Percentiles rank a stretch among this genome's conserved stretches.
phyloP scores from a whole-genome alignment of 2,113 vertebrate species.

The Scomber colias region DNA sequence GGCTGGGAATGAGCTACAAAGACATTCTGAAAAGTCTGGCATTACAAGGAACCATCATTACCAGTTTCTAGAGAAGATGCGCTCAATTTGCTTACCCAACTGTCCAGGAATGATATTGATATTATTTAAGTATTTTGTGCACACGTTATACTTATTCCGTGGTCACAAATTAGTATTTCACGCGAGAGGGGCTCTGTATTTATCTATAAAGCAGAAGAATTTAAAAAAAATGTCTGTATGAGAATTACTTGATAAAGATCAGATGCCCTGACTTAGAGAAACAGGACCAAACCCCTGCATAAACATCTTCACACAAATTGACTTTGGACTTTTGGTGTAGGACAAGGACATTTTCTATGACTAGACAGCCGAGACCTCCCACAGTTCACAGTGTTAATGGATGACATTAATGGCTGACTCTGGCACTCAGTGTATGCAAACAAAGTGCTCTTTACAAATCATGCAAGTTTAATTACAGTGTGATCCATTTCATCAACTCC shows the following conservation, averaged over 20 bases:
- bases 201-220: not conserved
- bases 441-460: not conserved
- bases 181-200: no score
- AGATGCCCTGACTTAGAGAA: no score
- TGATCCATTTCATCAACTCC: not conserved
- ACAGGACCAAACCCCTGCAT: not conserved
- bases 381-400: not conserved
- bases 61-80: no score
- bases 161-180: no score
- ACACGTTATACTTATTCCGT: no score
- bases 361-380: not conserved
- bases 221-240: not conserved
- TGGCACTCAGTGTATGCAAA: not conserved
- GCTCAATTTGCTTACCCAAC: no score
- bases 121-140: no score
- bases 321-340: conserved; percentile 1
- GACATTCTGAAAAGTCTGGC: no score
- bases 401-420: not conserved
- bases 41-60: no score
- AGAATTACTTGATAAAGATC: not conserved
- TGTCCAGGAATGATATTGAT: no score
- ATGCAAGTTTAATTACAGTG: not conserved
- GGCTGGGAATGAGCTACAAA: no score
- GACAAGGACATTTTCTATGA: not conserved
- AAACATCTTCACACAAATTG: not conserved